These are phyloP conservation scores for Struthio camelus DNA, from an alignment of 2,113 vertebrate genomes.

Conservation along the genomic window DNA sequence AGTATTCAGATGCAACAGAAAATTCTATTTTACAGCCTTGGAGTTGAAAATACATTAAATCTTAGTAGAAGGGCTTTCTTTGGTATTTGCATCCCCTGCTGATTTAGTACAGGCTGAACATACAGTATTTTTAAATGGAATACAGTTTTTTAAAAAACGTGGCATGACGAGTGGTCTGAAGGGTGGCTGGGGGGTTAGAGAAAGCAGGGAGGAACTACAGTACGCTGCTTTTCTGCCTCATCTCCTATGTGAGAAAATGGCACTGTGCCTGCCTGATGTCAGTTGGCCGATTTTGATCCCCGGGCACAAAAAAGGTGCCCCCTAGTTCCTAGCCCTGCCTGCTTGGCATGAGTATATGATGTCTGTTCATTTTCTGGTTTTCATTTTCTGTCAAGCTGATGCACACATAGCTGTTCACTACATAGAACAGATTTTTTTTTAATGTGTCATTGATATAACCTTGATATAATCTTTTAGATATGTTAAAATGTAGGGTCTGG, in stretches of 20 bases:
- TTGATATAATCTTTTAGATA: neutral
- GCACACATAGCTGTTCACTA: neutral
- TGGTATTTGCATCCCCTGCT: neutral
- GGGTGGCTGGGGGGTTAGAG: neutral
- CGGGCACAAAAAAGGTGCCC: neutral
- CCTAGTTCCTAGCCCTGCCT: neutral
- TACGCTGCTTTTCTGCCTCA: neutral
- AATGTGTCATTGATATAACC: neutral
- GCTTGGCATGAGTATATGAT: neutral
- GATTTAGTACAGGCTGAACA: neutral
- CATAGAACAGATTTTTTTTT: neutral
- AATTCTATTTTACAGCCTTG: neutral
- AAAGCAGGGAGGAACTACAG: neutral
- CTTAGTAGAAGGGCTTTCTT: neutral
- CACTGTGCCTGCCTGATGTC: neutral
- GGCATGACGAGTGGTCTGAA: neutral
- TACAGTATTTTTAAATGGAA: neutral
- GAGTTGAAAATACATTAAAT: neutral
- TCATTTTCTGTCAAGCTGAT: neutral
- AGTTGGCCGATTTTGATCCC: neutral
- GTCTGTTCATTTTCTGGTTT: neutral
- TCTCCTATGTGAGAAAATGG: neutral
- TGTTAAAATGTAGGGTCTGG: neutral
- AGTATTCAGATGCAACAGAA: neutral
- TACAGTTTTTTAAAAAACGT: neutral